Conservation (phyloP, 1,140 invertebrate genomes). For the Araneus ventricosus region DNA sequence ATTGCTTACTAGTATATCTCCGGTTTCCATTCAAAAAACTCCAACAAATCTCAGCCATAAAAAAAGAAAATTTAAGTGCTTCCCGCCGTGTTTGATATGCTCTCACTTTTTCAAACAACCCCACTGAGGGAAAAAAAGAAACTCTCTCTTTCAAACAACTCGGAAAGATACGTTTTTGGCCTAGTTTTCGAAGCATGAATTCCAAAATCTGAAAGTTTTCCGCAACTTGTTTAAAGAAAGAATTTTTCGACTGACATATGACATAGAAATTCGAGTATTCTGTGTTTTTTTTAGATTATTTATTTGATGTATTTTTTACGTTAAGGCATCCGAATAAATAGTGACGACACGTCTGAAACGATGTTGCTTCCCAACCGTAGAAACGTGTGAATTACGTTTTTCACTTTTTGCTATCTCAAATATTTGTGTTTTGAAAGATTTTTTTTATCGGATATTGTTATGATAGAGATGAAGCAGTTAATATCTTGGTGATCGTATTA, state of each 20-base stretch:
- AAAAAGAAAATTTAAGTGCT: conserved; percentile 17
- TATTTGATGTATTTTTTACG: not conserved
- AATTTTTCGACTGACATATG: conserved; percentile 22
- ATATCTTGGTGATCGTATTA: too few relatives aligned
- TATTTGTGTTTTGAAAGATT: not conserved
- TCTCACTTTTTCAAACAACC: conserved; percentile 20
- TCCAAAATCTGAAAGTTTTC: conserved; percentile 34
- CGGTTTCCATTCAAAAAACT: not conserved
- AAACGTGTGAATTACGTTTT: conserved; percentile 6
- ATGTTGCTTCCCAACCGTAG: not conserved
- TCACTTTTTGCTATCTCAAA: not conserved
- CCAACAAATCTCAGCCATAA: not conserved
- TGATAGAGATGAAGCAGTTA: too few relatives aligned
- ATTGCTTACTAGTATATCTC: not conserved
- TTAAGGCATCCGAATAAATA: not conserved
- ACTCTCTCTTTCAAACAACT: conserved; percentile 4
- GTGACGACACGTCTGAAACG: not conserved
- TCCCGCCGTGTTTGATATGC: not conserved
- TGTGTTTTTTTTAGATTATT: not conserved
- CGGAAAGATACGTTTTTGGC: not conserved
- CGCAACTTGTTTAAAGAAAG: conserved; percentile 34
- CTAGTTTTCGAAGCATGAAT: not conserved
- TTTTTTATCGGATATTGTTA: too few relatives aligned
- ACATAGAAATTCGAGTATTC: conserved; percentile 26
- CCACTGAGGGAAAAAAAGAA: not conserved